Conservation (phyloP, 2,113 vertebrate genomes). For the Ceyx cyanopectus region DNA sequence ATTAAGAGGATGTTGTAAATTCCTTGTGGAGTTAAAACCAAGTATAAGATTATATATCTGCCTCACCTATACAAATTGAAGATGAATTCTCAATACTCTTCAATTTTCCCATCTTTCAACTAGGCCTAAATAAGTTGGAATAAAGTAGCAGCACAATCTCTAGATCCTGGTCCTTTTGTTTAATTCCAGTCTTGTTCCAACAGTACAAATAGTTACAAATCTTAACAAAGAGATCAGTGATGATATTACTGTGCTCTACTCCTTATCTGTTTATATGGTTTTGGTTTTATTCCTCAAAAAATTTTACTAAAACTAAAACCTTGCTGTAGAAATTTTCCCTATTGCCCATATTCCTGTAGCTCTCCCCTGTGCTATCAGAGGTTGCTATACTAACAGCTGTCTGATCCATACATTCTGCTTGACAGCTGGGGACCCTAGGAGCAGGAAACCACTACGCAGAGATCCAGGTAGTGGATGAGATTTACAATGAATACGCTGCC, state of each 20-base stretch:
- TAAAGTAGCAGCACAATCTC: neutral
- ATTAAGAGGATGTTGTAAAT: neutral
- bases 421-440: conserved; percentile 93
- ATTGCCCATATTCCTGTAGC: accelerated
- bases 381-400: neutral
- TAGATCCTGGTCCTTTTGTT: neutral
- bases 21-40: neutral
- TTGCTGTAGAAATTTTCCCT: neutral
- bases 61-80: neutral
- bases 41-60: neutral
- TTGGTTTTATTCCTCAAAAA: neutral
- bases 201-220: neutral
- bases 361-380: neutral
- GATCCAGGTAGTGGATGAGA: conserved; percentile 98
- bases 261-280: neutral
- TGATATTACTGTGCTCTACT: neutral
- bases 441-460: conserved; percentile 97
- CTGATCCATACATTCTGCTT: conserved; percentile 32
- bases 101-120: neutral
- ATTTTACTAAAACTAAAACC: neutral
- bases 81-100: neutral
- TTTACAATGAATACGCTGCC: conserved; percentile 95
- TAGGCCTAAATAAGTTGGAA: neutral
- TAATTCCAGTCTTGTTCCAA: neutral
- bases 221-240: neutral